Evolutionary conservation across 92 coral and sea anemone genomes (phyloP).

Genomic region (Siderastrea radians): DNA sequence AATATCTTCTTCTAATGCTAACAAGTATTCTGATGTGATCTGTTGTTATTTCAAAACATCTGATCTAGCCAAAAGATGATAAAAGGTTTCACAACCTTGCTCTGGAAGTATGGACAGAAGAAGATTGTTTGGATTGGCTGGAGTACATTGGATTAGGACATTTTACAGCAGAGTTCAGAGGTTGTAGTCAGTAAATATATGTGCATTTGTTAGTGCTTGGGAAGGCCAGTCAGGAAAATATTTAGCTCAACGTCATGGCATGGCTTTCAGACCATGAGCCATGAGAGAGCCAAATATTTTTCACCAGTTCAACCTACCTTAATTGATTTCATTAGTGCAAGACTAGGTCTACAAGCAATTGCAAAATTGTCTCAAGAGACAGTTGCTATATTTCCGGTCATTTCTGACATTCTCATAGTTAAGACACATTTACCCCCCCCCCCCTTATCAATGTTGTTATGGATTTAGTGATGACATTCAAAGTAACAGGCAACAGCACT

Average conservation of each 20-base stretch:
- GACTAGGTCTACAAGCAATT: too few relatives aligned
- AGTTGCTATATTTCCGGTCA: too few relatives aligned
- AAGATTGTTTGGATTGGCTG: conserved; percentile 90
- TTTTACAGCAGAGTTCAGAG: conserved; percentile 82
- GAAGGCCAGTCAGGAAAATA: too few relatives aligned
- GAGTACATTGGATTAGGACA: conserved; percentile 85
- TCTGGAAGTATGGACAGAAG: conserved; percentile 85
- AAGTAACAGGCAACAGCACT: too few relatives aligned
- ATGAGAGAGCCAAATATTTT: not conserved
- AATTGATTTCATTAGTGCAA: too few relatives aligned
- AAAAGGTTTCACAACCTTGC: conserved; percentile 90
- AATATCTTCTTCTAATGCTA: not conserved
- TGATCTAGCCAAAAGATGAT: conserved; percentile 40
- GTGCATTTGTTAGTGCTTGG: too few relatives aligned
- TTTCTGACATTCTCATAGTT: too few relatives aligned
- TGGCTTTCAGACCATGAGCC: too few relatives aligned
- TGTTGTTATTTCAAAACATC: not conserved
- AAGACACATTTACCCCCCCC: too few relatives aligned
- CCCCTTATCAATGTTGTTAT: too few relatives aligned
- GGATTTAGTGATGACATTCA: too few relatives aligned
- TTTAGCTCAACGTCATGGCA: not conserved
- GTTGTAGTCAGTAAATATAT: conserved; percentile 21
- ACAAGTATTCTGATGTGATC: not conserved
- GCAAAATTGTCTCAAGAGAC: too few relatives aligned
- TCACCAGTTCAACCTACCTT: not conserved